Evolutionary conservation across 2,113 vertebrate genomes (phyloP).

Genomic region (Malurus alboscapulatus): DNA sequence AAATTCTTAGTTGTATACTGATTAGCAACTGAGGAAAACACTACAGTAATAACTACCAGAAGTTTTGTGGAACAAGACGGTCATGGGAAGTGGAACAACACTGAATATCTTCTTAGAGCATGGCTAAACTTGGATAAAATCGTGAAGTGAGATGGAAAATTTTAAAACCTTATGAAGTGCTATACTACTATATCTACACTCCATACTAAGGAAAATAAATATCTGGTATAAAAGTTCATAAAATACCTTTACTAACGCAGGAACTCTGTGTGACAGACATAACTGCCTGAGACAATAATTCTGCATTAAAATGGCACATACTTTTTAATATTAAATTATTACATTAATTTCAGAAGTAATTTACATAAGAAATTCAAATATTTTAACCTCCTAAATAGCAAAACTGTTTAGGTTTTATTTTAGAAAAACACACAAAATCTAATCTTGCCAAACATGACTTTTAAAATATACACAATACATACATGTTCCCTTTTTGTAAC

Average conservation of each 20-base stretch:
- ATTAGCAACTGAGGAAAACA: neutral
- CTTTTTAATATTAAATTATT: conserved; percentile 61
- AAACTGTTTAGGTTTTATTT: conserved; percentile 47
- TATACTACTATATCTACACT: neutral
- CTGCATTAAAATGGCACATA: conserved; percentile 70
- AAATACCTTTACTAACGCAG: conserved; percentile 65
- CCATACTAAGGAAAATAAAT: conserved; percentile 47
- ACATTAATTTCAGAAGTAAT: conserved; percentile 54
- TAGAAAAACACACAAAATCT: neutral
- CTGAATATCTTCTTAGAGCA: neutral
- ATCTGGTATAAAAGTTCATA: conserved; percentile 58
- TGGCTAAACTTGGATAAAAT: neutral
- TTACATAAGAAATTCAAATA: conserved; percentile 48
- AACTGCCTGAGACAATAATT: conserved; percentile 66
- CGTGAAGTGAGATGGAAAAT: neutral
- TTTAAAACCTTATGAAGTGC: conserved; percentile 25
- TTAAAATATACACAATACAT: neutral
- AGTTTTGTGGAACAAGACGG: neutral
- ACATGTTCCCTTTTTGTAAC: neutral
- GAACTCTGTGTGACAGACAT: conserved; percentile 49
- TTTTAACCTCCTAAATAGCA: conserved; percentile 49
- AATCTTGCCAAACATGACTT: neutral
- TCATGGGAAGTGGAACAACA: neutral
- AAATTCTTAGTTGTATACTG: neutral
- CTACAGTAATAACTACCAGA: neutral